A percentile compares a stretch with the other conserved stretches of the same genome.
Conservation (phyloP, 2,888 invertebrate genomes). For the Agonum fuliginosum region DNA sequence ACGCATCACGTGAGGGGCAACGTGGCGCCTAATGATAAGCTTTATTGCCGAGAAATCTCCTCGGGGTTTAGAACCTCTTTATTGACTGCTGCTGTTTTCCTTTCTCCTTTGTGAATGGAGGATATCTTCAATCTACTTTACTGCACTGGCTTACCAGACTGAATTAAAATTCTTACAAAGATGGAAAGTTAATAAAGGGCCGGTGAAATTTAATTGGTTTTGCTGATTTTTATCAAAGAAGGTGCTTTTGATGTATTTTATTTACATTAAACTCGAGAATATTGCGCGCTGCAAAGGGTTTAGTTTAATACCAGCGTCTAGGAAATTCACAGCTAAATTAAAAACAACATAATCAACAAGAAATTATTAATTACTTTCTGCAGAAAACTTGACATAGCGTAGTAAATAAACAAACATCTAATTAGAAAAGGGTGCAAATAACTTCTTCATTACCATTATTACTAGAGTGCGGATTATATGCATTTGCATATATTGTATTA, state of each 20-base stretch:
- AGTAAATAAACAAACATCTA: no score
- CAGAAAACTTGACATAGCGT: not conserved
- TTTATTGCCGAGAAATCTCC: constrained; percentile 50
- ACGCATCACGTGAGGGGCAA: constrained; percentile 47
- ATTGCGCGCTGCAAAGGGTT: not conserved
- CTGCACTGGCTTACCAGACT: not conserved
- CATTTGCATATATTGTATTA: no score
- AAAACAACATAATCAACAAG: constrained; percentile 5
- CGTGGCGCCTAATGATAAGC: constrained; percentile 46
- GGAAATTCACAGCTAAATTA: not conserved
- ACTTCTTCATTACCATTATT: no score
- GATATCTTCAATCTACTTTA: constrained; percentile 17
- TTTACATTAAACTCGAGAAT: constrained; percentile 8
- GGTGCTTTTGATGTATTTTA: constrained; percentile 21
- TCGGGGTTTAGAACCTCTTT: not conserved
- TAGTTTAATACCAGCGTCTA: not conserved
- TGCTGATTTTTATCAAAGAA: constrained; percentile 9
- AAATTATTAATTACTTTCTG: constrained; percentile 9
- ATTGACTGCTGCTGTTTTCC: constrained; percentile 52
- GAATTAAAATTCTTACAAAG: constrained; percentile 27
- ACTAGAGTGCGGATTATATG: no score
- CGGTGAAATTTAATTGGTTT: constrained; percentile 26
- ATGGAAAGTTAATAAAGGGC: not conserved
- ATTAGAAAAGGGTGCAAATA: no score
- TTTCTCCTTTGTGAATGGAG: constrained; percentile 20